Evolutionary conservation across 1,140 invertebrate genomes (phyloP), one percentile per base, ranked within the genome.

Genomic region (Nasonia vitripennis): DNA sequence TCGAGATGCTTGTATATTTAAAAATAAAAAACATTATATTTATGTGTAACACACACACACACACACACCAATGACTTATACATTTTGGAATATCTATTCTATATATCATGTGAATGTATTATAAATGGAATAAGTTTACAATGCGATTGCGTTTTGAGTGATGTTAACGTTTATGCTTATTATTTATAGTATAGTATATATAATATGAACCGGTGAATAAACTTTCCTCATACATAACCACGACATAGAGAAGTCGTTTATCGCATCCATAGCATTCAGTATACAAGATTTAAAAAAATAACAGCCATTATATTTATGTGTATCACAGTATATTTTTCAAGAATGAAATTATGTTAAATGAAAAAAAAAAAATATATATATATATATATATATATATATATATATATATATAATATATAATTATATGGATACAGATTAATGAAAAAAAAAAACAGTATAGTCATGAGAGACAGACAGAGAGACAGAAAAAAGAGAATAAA

Each of bases 251-350:
- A 90, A 87, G 87, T 89, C 87, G 86, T 89, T 87, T 88, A 86
- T 88, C 87, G 90, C 90, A 91, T 91, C 85, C 90, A 62, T 62
- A 91, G 91, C 91, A 91, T 91, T 90, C 90, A 91, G 88, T 90
- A 91, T 88, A 91, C 89, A 90, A 90, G 34, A 74, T 73, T 84
- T 88, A 23, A 80, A 78, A 87, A 62, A 62, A 74, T 48, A 71
- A 84, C n/a, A 84, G 71, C 62, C 41, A 81, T 83, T 70, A 70
- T 78, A 67, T 27, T 85, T 1, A 70, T 55, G 84, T 85, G 73
- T 81, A 81, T 80, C 51, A 81, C 9, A 81, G 34, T 77, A 78
- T 84, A 73, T 84, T 73, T 82, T 78, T 78, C 51, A 51, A 83
- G 41, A 83, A 83, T 80, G 48, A 79, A 78, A 17, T 45, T 9